Evolutionary conservation across 2,113 vertebrate genomes (phyloP).

Genomic region (Falco punctatus): DNA sequence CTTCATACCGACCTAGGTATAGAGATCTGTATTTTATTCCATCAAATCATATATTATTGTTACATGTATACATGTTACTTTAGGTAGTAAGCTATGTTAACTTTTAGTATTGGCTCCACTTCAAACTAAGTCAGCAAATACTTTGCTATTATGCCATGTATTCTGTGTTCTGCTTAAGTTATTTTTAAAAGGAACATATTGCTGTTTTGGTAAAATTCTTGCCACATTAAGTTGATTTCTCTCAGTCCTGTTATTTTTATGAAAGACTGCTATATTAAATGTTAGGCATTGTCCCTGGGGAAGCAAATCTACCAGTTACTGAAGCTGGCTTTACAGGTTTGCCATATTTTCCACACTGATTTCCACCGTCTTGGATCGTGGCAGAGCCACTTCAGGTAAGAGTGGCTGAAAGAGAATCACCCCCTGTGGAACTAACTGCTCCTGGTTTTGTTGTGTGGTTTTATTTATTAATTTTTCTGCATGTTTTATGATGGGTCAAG

Average conservation of each 20-base stretch:
- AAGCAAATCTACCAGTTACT: background rate
- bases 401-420: background rate
- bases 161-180: constrained; percentile 55
- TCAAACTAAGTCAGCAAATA: constrained; percentile 87
- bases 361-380: background rate
- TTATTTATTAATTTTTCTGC: background rate
- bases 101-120: constrained; percentile 81
- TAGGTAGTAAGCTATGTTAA: constrained; percentile 53
- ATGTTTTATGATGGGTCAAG: background rate
- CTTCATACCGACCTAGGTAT: background rate
- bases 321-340: background rate
- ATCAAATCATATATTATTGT: background rate
- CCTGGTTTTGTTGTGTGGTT: background rate
- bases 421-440: background rate
- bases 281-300: background rate
- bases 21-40: background rate
- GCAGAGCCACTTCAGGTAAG: background rate
- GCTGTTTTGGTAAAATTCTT: constrained; percentile 62
- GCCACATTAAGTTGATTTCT: constrained; percentile 29
- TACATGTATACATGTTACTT: background rate
- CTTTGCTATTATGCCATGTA: constrained; percentile 64
- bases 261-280: background rate
- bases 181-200: constrained; percentile 54
- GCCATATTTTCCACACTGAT: background rate
- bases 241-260: constrained; percentile 10